Evolutionary conservation across 2,888 invertebrate genomes (phyloP), one percentile per base, ranked within the genome.

Genomic region (Aphodius sticticus): DNA sequence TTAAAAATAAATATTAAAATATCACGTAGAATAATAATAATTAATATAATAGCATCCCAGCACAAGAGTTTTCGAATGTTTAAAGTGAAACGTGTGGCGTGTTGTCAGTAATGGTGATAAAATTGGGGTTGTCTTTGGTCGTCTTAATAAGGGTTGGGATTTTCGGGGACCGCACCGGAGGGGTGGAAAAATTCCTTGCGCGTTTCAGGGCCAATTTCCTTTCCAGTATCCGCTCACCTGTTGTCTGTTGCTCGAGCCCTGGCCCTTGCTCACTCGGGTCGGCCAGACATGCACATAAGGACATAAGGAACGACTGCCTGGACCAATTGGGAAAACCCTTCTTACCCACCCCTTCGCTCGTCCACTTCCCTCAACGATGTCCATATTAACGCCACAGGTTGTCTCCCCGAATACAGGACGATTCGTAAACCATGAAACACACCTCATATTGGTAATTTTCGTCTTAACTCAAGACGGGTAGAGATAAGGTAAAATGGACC

Each of bases 391-490:
- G 53, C 53, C 53, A 53, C 53, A 53, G 53, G 53, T 53, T 53
- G 53, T 53, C 36, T 16, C 14, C 35, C n/a, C 71, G 9, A 79
- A 76, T 69, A 26, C 70, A 70, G 26, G 26, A 26, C 26, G 26
- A 26, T 26, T 26, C 26, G 26, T 1, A 26, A 26, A 26, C 2
- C 26, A 1, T 26, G 26, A 2, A 3, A 2, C 26, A 26, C 26
- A 26, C 26, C 26, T 26, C 2, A 26, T 2, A 2, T 26, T 26
- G 26, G 26, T 26, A 1, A 3, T 26, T 26, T 26, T n/a, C n/a
- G n/a, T n/a, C n/a, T n/a, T n/a, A n/a, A n/a, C n/a, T n/a, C n/a
- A n/a, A n/a, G n/a, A n/a, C n/a, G n/a, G n/a, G n/a, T n/a, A n/a
- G n/a, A n/a, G n/a, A n/a, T n/a, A n/a, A n/a, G n/a, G n/a, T n/a